Conservation (phyloP, 2,888 invertebrate species). For the Dinocampus coccinellae region DNA sequence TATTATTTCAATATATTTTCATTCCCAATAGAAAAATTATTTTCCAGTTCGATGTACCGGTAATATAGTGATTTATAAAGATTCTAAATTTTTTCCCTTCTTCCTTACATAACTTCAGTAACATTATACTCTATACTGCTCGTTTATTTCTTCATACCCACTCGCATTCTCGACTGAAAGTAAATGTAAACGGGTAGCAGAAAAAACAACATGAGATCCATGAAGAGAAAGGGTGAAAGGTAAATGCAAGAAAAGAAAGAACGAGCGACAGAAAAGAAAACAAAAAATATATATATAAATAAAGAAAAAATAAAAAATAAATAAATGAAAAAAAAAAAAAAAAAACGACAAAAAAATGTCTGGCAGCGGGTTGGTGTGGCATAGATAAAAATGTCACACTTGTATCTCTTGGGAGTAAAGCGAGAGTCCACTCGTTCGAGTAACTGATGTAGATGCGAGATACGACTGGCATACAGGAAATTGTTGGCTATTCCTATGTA, state of each 20-base stretch:
- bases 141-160: background rate
- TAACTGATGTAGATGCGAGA: constrained; percentile 4
- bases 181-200: background rate
- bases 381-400: constrained; percentile 26
- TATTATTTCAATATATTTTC: background rate
- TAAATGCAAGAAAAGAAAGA: background rate
- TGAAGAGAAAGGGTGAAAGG: too few relatives aligned
- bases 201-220: background rate
- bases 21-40: background rate
- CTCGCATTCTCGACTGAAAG: background rate
- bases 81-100: background rate
- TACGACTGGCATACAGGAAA: constrained; percentile 7
- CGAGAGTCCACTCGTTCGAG: constrained; percentile 7
- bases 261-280: background rate
- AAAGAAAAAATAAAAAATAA: too few relatives aligned
- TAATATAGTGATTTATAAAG: background rate
- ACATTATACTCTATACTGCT: background rate
- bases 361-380: constrained; percentile 13
- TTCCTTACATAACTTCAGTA: constrained; percentile 7
- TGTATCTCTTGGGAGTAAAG: constrained; percentile 9
- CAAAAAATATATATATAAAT: too few relatives aligned
- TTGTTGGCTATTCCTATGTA: background rate
- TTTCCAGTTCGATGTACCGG: background rate
- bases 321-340: too few relatives aligned
- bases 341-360: constrained; percentile 1